Evolutionary conservation across 2,888 invertebrate species (phyloP).

Genomic region (Gastracanthus pulcherrimus): DNA sequence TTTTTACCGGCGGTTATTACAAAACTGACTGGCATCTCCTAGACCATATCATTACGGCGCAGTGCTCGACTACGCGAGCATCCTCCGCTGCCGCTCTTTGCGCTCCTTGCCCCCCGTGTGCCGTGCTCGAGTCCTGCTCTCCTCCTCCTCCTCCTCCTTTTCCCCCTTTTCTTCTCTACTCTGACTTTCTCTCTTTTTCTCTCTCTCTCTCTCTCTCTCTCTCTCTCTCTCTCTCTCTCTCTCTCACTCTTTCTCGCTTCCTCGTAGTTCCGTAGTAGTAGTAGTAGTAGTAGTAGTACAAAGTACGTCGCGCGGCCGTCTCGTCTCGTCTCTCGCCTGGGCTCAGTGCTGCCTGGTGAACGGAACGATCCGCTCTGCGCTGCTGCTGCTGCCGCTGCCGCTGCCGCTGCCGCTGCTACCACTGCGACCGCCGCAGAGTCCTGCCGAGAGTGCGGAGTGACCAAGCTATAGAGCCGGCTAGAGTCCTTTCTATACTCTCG

Average conservation of each 20-base stretch:
- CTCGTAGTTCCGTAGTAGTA: constrained; percentile 33
- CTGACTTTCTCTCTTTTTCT: constrained; percentile 43
- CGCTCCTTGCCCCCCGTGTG: not conserved
- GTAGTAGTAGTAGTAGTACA: constrained; percentile 47
- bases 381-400: constrained; percentile 4
- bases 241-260: constrained; percentile 60
- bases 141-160: constrained; percentile 57
- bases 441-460: not conserved
- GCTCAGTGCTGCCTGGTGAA: constrained; percentile 49
- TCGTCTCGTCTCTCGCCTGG: constrained; percentile 31
- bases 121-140: not conserved
- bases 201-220: constrained; percentile 11
- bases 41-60: constrained; percentile 77
- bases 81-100: constrained; percentile 62
- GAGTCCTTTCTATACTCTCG: too few relatives aligned
- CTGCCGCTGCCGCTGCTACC: constrained; percentile 12
- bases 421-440: not conserved
- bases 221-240: constrained; percentile 57
- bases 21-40: constrained; percentile 77
- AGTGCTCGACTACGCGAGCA: constrained; percentile 75
- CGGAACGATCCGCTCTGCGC: constrained; percentile 32
- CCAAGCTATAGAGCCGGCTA: too few relatives aligned
- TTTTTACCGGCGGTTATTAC: constrained; percentile 76
- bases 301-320: constrained; percentile 41
- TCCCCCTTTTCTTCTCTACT: constrained; percentile 39